A percentile compares a stretch with the other conserved stretches of the same genome.
These are phyloP conservation scores for Okapia johnstoni DNA, from an alignment of 2,113 vertebrate genomes.

Conservation along the genomic window DNA sequence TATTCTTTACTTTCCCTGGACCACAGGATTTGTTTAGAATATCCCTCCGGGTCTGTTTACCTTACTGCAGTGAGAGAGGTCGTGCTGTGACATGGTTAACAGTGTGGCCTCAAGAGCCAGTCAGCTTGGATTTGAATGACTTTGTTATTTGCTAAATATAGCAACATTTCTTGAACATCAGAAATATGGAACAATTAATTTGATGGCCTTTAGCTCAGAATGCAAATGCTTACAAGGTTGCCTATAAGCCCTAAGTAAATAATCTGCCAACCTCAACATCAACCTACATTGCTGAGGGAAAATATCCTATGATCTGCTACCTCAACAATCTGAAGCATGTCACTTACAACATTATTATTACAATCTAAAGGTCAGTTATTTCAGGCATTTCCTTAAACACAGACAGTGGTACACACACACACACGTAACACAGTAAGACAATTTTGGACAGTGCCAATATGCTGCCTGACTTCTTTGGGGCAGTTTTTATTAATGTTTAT, in stretches of 20 bases:
- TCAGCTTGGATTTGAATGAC: neutral
- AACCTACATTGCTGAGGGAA: neutral
- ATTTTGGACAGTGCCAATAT: neutral
- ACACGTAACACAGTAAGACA: neutral
- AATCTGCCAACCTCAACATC: neutral
- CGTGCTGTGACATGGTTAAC: accelerated
- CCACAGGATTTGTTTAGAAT: too few relatives aligned
- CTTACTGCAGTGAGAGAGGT: accelerated
- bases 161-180: neutral
- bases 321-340: neutral
- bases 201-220: neutral
- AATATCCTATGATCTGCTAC: neutral
- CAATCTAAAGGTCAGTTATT: neutral
- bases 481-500: neutral
- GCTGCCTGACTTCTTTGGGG: neutral
- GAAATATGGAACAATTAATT: neutral
- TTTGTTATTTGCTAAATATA: neutral
- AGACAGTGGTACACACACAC: neutral
- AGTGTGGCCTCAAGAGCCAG: neutral
- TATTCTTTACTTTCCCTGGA: neutral
- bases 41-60: neutral
- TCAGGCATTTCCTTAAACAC: neutral
- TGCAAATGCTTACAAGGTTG: neutral
- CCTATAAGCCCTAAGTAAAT: neutral
- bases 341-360: neutral